Base-by-base conservation (phyloP, 2,888 invertebrate genomes). In the Glomeris marginata region DNA sequence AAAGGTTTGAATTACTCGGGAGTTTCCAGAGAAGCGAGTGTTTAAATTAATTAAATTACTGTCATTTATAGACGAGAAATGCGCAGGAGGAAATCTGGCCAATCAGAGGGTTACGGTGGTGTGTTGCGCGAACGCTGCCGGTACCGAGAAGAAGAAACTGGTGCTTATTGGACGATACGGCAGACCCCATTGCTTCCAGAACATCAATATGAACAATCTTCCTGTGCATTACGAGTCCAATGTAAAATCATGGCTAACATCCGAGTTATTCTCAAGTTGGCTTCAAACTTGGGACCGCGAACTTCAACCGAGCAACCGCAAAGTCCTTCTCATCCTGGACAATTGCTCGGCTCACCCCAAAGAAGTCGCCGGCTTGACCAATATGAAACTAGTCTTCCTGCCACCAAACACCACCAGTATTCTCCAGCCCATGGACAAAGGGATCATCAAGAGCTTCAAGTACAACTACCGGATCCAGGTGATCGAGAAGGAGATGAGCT, bases 361-460 rank as follows among this genome's bases (percentile, higher is more conserved):
- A 41, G 50, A 58, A 49, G 44, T 54, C 18, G 44, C 58, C 48
- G 22, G 11, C 1, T 53, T 62, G 41, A 57, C 55, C 44, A 48
- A 58, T 54, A 58, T 54, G 50, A 57, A 59, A 54, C 54, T 62
- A 5, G 60, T 59, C 53, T 64, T 63, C 60, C 49, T 63, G 18
- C 62, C 63, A 41, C 40, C 61, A 47, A 61, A 60, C 52, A 58
- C 58, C 11, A 63, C 61, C 4, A 58, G 57, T 11, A 33, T 44
- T 11, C 37, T 55, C n/a, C 54, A 57, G 37, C 53, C 58, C 13
- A 50, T 56, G 55, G 58, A 57, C 42, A 54, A 57, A 50, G 54
- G 58, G n/a, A 50, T 58, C 3, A 60, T 59, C 33, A 50, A 52
- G 40, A 45, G 51, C 48, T 44, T 57, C 18, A 60, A 60, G 46